Conservation (phyloP, 2,888 invertebrate genomes). For the Perizoma affinitatum region DNA sequence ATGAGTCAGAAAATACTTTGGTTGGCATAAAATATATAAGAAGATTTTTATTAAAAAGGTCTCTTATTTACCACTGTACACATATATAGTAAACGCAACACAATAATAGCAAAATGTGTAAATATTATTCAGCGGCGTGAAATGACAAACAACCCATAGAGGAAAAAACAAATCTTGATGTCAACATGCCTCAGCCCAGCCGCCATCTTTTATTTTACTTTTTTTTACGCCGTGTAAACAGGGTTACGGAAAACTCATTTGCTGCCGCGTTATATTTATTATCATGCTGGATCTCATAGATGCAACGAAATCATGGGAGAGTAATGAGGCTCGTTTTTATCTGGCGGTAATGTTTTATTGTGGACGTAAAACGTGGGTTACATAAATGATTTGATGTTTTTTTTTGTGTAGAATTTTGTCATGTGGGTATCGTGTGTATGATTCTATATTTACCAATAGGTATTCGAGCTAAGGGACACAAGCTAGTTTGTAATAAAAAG, state of each 20-base stretch:
- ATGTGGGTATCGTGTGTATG: no score
- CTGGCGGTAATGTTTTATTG: constrained; percentile 31
- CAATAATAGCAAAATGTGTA: constrained; percentile 52
- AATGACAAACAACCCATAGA: constrained; percentile 60
- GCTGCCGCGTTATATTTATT: constrained; percentile 58
- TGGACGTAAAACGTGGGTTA: constrained; percentile 12
- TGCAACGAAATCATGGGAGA: constrained; percentile 36
- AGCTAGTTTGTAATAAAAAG: no score
- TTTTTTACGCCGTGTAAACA: constrained; percentile 57
- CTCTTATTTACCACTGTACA: constrained; percentile 17
- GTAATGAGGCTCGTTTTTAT: constrained; percentile 33
- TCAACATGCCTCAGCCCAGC: constrained; percentile 55
- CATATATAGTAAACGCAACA: constrained; percentile 20
- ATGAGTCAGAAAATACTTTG: no score
- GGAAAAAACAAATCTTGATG: constrained; percentile 68
- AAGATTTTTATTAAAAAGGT: background rate
- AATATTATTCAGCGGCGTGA: constrained; percentile 52
- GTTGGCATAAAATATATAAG: no score
- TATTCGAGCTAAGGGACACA: no score
- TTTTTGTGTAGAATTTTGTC: background rate
- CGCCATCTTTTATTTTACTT: constrained; percentile 54
- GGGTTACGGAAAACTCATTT: constrained; percentile 59
- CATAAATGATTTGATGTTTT: background rate
- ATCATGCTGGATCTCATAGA: constrained; percentile 54
- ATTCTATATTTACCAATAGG: no score